phyloP scores from a whole-genome alignment of 1,140 invertebrate genomes.

The Protaetia brevitarsis region DNA sequence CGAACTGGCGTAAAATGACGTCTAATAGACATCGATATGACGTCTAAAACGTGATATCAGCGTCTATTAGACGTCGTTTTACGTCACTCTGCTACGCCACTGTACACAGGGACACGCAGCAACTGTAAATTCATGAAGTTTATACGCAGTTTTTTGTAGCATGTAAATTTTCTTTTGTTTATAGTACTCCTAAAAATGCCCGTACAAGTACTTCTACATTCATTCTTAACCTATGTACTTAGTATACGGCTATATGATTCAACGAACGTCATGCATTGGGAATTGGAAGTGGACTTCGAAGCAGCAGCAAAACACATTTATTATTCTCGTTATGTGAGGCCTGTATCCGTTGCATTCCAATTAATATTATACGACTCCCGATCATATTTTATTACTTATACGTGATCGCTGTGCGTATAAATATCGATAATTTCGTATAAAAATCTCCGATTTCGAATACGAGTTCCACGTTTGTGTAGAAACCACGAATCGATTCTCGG shows the following conservation, averaged over 20 bases:
- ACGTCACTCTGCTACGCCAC: too few species aligned
- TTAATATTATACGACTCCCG: slow-evolving; percentile 2
- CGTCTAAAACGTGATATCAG: too few species aligned
- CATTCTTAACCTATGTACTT: slow-evolving; percentile 6
- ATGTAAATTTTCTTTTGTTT: background rate
- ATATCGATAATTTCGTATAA: slow-evolving; percentile 3
- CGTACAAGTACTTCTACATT: too few species aligned
- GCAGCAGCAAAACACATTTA: slow-evolving; percentile 2
- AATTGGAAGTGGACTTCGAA: too few species aligned
- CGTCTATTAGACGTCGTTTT: too few species aligned
- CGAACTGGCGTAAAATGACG: too few species aligned
- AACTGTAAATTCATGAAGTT: too few species aligned
- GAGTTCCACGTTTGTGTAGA: slow-evolving; percentile 4
- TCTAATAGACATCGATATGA: too few species aligned
- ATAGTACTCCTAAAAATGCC: slow-evolving; percentile 4
- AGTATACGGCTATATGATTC: too few species aligned
- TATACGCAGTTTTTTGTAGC: too few species aligned
- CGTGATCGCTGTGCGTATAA: background rate
- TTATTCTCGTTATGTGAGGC: slow-evolving; percentile 10
- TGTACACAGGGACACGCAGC: too few species aligned
- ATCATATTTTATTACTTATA: slow-evolving; percentile 11
- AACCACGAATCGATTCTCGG: background rate
- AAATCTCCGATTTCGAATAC: background rate
- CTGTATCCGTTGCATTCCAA: slow-evolving; percentile 15
- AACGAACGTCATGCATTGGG: background rate